phyloP scores from a whole-genome alignment of 2,113 vertebrate species.

The Syngnathus floridae region DNA sequence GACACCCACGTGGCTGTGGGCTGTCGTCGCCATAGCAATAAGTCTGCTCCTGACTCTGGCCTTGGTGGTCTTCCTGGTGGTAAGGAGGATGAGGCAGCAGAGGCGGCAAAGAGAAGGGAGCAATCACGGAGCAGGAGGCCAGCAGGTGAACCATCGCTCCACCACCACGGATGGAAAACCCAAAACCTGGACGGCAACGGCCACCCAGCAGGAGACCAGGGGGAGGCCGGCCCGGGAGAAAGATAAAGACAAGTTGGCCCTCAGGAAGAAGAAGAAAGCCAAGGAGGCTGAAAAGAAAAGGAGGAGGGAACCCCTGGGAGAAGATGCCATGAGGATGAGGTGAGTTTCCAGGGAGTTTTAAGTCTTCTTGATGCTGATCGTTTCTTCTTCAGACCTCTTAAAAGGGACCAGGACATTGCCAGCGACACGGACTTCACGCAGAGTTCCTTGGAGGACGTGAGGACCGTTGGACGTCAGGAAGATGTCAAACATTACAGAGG shows the following conservation, averaged over 20 bases:
- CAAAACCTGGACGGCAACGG: conserved; percentile 43
- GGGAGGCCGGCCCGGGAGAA: conserved; percentile 48
- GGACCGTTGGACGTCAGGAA: conserved; percentile 48
- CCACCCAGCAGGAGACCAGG: conserved; percentile 43
- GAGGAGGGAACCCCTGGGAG: conserved; percentile 79
- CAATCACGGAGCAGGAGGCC: conserved; percentile 41
- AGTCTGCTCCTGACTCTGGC: conserved; percentile 56
- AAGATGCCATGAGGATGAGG: conserved; percentile 81
- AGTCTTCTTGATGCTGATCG: background rate
- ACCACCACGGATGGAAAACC: conserved; percentile 34
- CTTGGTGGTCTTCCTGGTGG: conserved; percentile 60
- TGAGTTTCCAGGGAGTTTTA: conserved; percentile 47
- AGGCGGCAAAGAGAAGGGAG: conserved; percentile 44
- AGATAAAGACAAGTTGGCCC: conserved; percentile 57
- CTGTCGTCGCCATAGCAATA: conserved; percentile 60
- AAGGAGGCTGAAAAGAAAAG: conserved; percentile 72
- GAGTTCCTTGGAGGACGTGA: conserved; percentile 75
- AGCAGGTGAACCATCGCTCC: conserved; percentile 48
- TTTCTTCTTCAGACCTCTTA: conserved; percentile 65
- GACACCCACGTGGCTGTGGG: conserved; percentile 68
- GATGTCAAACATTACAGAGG: conserved; percentile 64
- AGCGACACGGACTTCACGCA: conserved; percentile 76
- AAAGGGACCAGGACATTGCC: conserved; percentile 68
- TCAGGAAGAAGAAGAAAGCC: conserved; percentile 69
- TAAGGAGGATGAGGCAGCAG: conserved; percentile 64